A percentile compares a stretch with the other conserved stretches of the same genome.
These are phyloP conservation scores for Nyleta sp. DNA, from an alignment of 2,888 invertebrate genomes.

Conservation along the genomic window DNA sequence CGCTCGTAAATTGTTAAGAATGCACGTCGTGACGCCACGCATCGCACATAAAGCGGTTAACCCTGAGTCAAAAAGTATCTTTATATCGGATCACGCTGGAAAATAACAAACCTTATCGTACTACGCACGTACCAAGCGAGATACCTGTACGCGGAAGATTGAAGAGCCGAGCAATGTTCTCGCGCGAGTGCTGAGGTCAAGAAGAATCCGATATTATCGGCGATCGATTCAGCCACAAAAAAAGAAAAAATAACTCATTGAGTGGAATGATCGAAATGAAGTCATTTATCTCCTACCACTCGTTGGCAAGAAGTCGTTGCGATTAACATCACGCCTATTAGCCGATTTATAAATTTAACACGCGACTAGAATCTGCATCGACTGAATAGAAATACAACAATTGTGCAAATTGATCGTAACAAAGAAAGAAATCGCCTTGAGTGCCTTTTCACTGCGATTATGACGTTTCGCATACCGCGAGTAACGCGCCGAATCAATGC, in stretches of 20 bases:
- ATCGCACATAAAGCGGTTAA: constrained; percentile 43
- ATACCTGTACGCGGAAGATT: constrained; percentile 50
- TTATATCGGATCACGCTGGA: constrained; percentile 57
- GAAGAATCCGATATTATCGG: constrained; percentile 58
- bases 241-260: constrained; percentile 55
- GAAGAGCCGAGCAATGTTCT: constrained; percentile 37
- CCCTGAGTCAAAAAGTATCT: constrained; percentile 59
- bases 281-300: constrained; percentile 54
- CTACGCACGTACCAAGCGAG: constrained; percentile 56
- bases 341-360: constrained; percentile 20
- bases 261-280: constrained; percentile 58
- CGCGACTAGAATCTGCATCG: constrained; percentile 1
- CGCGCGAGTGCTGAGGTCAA: constrained; percentile 54
- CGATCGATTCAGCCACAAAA: constrained; percentile 44
- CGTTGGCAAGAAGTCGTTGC: constrained; percentile 35
- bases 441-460: too few species aligned
- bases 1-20: constrained; percentile 46
- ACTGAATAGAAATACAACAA: not conserved
- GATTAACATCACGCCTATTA: constrained; percentile 29
- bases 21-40: constrained; percentile 29
- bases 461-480: constrained; percentile 8
- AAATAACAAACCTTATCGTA: constrained; percentile 63
- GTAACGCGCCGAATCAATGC: constrained; percentile 23
- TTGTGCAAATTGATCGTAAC: not conserved
- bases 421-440: not conserved